Evolutionary conservation across 2,113 vertebrate genomes (phyloP).

Genomic region (Nerophis ophidion): DNA sequence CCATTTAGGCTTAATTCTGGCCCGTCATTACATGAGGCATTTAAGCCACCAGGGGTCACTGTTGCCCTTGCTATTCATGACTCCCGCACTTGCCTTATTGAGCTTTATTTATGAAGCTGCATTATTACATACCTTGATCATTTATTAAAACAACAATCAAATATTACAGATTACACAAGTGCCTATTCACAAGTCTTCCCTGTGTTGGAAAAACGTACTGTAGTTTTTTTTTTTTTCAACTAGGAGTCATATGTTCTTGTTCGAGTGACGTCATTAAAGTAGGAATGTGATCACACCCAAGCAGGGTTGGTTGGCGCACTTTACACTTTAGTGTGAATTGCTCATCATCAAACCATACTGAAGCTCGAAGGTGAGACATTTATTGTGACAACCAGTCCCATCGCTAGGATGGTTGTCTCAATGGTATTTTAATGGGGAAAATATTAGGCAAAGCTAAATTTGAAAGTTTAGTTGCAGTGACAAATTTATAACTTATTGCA

Average conservation of each 20-base stretch:
- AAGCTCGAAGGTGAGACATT: too few species aligned
- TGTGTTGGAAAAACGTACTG: conserved; percentile 12
- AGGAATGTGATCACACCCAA: neutral
- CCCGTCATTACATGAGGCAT: too few species aligned
- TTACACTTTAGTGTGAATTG: neutral
- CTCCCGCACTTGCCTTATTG: too few species aligned
- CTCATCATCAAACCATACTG: neutral
- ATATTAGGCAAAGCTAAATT: too few species aligned
- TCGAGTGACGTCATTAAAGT: neutral
- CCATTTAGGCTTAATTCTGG: neutral
- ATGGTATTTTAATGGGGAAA: too few species aligned
- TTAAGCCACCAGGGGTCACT: conserved; percentile 31
- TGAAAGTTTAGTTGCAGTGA: too few species aligned
- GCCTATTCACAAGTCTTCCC: neutral
- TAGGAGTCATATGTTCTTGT: conserved; percentile 33
- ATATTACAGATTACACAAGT: neutral
- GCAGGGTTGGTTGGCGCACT: neutral
- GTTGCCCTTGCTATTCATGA: neutral
- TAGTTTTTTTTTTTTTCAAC: conserved; percentile 2
- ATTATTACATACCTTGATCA: conserved; percentile 6
- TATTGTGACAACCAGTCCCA: too few species aligned
- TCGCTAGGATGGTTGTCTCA: too few species aligned
- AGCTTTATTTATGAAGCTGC: neutral
- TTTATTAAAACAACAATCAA: neutral
- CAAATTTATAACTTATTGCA: too few species aligned